Evolutionary conservation across 2,888 invertebrate genomes (phyloP), one percentile per base, ranked within the genome.

Genomic region (Torymus tubicola): DNA sequence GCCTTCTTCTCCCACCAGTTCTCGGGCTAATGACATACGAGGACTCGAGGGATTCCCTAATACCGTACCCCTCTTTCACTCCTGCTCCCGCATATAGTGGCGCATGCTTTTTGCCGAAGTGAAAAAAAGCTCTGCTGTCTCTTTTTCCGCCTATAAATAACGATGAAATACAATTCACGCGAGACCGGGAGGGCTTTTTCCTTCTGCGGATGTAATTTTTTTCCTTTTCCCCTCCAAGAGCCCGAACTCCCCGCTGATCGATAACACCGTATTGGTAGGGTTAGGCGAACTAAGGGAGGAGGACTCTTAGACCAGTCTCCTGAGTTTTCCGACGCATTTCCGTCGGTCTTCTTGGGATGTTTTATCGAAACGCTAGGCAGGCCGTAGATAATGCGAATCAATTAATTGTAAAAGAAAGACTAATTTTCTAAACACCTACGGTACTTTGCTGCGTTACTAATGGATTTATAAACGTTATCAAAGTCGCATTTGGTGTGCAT

Each of bases 121-220:
- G 60, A 67, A 77, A 77, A 77, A 77, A 64, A 57, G 18, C 70
- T 57, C 64, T 14, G 52, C 57, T 69, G 69, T 70, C 55, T 64
- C 18, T 50, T 64, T 67, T 53, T 67, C 13, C 52, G 55, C 21
- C 79, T 61, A 74, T 79, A 79, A 79, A 73, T 79, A 79, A 79
- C 58, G 73, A 79, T 73, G 64, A 74, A 73, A 79, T 79, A 79
- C 73, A 74, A 69, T 79, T 79, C 73, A 69, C 79, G 18, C 24
- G 73, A 74, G 79, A 73, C 72, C 21, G 24, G 42, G 16, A 16
- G 72, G 18, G 52, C 31, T 57, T 57, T 74, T 63, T 58, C 31
- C 42, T 52, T 64, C 53, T 5, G 18, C 71, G 24, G 53, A 68
- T 67, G 68, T 75, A 68, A 68, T 72, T 16, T 75, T 60, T 72